Evolutionary conservation across 37 sponge, comb jelly and placozoan species (phyloP), one percentile per base, ranked within the genome.

Genomic region (Hormiphora californensis): DNA sequence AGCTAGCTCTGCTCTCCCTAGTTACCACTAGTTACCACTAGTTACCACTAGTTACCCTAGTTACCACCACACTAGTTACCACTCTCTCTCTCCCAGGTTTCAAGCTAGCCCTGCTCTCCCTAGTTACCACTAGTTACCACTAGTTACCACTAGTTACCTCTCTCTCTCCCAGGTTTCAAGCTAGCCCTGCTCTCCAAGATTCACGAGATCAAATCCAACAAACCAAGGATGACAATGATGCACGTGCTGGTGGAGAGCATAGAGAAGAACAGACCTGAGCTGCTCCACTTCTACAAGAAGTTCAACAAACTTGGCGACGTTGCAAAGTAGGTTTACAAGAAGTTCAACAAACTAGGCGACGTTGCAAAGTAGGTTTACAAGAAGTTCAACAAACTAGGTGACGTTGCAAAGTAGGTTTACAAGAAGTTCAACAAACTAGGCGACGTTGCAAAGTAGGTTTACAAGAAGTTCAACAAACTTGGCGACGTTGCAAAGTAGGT

Each of bases 231-330:
- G 61, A 57, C 61, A 5, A 57, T 57, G 61, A 57, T 57, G 61
- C 61, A 57, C 61, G 61, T 57, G 61, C n/a, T 57, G 61, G 61
- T 57, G 9, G 61, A 57, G 61, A 28, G 30, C 27, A 57, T 57
- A 5, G 61, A 57, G 23, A 57, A 57, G 61, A 57, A 57, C 61
- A 57, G 27, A 15, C 61, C 61, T 15, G 61, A 57, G 61, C 61
- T 57, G 9, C 61, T 57, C n/a, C 61, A 57, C 3, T 57, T 57
- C 23, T 57, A 57, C 61, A 57, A 57, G 61, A 57, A 57, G 61
- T 57, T 57, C 27, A 30, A 57, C 3, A 15, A 57, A 25, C n/a
- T 57, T 4, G 27, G 30, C 9, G 15, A 57, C 5, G n/a, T 57
- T 4, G 61, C 61, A 5, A 57, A 57, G 61, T 57, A 30, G n/a